phyloP scores from a whole-genome alignment of 2,888 invertebrate genomes.

The Acanthococcus lagerstroemiae region DNA sequence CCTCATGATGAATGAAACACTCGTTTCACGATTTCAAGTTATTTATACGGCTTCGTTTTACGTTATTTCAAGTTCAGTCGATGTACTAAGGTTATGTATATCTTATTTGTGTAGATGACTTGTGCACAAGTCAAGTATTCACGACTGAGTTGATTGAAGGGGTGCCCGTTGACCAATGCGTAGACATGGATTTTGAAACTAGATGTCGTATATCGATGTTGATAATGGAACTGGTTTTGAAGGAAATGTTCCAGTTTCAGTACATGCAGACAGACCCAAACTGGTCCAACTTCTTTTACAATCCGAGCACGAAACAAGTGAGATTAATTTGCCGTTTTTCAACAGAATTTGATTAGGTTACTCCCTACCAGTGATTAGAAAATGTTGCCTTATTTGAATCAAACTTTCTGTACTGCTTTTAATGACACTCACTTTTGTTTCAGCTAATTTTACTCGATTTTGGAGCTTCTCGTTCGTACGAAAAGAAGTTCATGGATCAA shows the following conservation, averaged over 20 bases:
- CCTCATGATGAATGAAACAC: no score
- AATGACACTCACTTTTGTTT: background rate
- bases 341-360: no score
- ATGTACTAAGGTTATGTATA: no score
- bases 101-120: no score
- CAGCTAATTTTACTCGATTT: constrained; percentile 83
- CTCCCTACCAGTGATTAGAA: no score
- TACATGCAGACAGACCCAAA: constrained; percentile 99
- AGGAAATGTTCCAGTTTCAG: constrained; percentile 77
- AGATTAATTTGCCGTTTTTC: no score
- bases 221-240: constrained; percentile 70
- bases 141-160: constrained; percentile 90
- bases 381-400: no score
- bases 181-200: constrained; percentile 60
- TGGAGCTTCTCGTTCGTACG: constrained; percentile 82
- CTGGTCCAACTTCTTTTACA: constrained; percentile 98
- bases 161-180: constrained; percentile 79
- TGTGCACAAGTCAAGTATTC: constrained; percentile 69
- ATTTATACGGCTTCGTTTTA: no score
- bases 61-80: no score
- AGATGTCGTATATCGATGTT: constrained; percentile 63
- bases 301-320: constrained; percentile 62
- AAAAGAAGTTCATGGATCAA: constrained; percentile 79
- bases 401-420: background rate
- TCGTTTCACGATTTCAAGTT: no score